Conservation (phyloP, 2,888 invertebrate genomes). For the Drosophila borborema region DNA sequence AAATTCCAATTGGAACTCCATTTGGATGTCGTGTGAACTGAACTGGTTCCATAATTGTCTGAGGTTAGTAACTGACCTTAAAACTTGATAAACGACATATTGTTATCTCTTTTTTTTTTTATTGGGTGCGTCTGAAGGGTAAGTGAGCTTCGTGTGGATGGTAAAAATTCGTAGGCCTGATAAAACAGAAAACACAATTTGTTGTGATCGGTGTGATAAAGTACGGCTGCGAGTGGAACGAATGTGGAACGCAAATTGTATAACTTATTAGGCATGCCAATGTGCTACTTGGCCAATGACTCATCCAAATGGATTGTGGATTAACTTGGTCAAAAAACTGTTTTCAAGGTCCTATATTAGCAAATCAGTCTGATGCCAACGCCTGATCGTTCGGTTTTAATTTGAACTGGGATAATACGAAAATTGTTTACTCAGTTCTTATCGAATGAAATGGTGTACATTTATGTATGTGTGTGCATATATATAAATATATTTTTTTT, state of each 20-base stretch:
- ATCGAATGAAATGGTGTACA: neutral
- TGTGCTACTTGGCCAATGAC: neutral
- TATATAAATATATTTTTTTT: neutral
- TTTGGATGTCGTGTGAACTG: neutral
- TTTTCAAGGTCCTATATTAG: too few species aligned
- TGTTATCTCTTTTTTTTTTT: constrained; percentile 14
- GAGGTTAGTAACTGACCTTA: constrained; percentile 25
- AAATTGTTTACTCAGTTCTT: constrained; percentile 11
- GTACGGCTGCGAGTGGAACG: neutral
- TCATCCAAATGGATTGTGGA: neutral
- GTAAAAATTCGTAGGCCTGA: neutral
- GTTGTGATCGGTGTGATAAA: neutral
- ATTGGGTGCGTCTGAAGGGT: neutral
- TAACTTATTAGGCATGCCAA: constrained; percentile 10
- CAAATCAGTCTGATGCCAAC: too few species aligned
- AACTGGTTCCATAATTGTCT: constrained; percentile 8
- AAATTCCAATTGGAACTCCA: neutral
- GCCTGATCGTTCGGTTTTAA: neutral
- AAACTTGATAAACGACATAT: constrained; percentile 9
- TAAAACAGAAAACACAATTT: neutral
- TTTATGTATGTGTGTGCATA: too few species aligned
- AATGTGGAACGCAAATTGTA: constrained; percentile 12
- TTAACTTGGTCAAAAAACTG: too few species aligned
- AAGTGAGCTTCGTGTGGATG: neutral
- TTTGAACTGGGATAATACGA: constrained; percentile 4